Conservation (phyloP, 1,140 invertebrate genomes). For the Araneus ventricosus region DNA sequence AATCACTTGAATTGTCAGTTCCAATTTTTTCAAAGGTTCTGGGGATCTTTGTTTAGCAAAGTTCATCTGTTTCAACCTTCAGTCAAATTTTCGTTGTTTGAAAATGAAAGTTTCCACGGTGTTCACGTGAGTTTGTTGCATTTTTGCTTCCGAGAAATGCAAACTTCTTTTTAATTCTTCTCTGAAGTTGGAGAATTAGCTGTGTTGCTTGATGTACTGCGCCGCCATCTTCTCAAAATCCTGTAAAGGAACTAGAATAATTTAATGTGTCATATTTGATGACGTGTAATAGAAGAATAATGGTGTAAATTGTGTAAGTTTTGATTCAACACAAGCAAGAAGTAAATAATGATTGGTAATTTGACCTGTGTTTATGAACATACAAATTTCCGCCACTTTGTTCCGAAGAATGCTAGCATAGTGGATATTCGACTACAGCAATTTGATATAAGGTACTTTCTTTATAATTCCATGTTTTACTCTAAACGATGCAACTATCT, state of each 20-base stretch:
- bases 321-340: too few relatives aligned
- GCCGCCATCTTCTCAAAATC: slow-evolving; percentile 69
- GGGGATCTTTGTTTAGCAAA: background rate
- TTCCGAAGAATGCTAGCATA: too few relatives aligned
- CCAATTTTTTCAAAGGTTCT: background rate
- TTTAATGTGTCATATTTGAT: background rate
- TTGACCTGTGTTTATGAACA: too few relatives aligned
- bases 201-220: slow-evolving; percentile 57
- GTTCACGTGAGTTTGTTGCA: background rate
- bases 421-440: too few relatives aligned
- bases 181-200: background rate
- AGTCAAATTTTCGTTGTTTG: background rate
- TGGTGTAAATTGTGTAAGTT: too few relatives aligned
- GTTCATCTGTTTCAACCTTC: background rate
- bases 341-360: too few relatives aligned
- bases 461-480: too few relatives aligned
- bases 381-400: too few relatives aligned
- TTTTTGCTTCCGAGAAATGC: background rate
- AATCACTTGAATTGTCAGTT: background rate
- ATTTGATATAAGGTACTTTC: too few relatives aligned
- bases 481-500: too few relatives aligned
- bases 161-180: background rate
- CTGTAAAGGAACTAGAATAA: slow-evolving; percentile 21
- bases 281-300: too few relatives aligned
- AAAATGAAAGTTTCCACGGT: background rate